Evolutionary conservation across 2,888 invertebrate species (phyloP), one percentile per base, ranked within the genome.

Genomic region (Deilephila elpenor): DNA sequence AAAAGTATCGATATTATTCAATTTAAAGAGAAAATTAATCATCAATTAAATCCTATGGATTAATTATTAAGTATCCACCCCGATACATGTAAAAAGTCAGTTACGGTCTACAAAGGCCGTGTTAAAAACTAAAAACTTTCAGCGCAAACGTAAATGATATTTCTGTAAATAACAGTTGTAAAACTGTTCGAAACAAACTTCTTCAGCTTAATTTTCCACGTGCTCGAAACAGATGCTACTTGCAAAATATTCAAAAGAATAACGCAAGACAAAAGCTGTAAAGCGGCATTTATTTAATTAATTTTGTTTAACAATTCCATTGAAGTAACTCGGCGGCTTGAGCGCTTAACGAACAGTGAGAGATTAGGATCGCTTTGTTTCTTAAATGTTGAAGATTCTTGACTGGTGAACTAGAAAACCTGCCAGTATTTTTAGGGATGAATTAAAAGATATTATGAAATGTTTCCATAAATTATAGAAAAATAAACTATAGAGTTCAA

Each of bases 261-360:
- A 62, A 25, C 25, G 25, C 37, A 64, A 67, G 64, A 59, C 64
- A 73, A 71, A 74, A 73, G 61, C 61, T 25, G 62, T 64, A 62
- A 56, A 72, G 72, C 70, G 29, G 73, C 73, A 71, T 73, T 70
- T 67, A 59, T 76, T 76, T 78, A 76, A 75, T 78, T 75, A 76
- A 76, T 74, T 75, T 77, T 73, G 72, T 75, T 73, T 70, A 67
- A 61, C 73, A 71, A 70, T 74, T 74, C 56, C 34, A 74, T 61
- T 73, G 67, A 67, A 73, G 29, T 17, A 56, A 67, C 56, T 71
- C 29, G 29, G 53, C 29, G 53, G 70, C 29, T 19, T 71, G 56
- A 56, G 70, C 25, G 67, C 67, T 67, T 67, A 67, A 67, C 67
- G 67, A 67, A 67, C 25, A 29, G 25, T 67, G 25, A 67, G 51